These are phyloP conservation scores for Drosophila cracens DNA, from an alignment of 2,888 invertebrate species.

Conservation along the genomic window DNA sequence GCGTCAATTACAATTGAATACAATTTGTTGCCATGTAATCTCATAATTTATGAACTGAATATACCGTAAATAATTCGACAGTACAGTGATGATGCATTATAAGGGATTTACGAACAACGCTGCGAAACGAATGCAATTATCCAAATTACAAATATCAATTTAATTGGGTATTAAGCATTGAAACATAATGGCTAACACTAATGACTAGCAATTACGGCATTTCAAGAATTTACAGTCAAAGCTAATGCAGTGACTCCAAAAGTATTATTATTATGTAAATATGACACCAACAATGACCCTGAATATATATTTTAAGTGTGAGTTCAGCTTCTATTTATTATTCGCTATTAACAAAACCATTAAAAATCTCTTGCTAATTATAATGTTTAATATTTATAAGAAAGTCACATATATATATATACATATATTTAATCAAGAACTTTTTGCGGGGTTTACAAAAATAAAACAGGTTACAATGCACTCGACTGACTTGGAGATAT, in stretches of 20 bases:
- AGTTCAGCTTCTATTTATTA: background rate
- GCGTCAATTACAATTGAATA: conserved; percentile 11
- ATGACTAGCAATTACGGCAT: conserved; percentile 1
- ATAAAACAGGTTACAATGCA: background rate
- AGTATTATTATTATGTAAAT: background rate
- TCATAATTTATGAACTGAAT: conserved; percentile 4
- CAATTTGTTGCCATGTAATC: conserved; percentile 1
- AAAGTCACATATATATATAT: background rate
- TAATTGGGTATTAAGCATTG: background rate
- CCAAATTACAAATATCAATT: background rate
- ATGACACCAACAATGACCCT: background rate
- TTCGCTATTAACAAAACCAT: background rate
- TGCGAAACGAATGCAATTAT: background rate
- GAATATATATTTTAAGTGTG: background rate
- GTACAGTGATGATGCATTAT: background rate
- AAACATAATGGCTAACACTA: conserved; percentile 5
- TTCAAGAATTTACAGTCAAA: background rate
- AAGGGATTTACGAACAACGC: background rate
- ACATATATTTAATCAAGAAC: background rate
- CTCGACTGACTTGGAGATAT: too few species aligned
- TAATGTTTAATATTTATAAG: background rate
- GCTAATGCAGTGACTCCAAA: background rate
- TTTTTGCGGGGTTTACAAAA: background rate
- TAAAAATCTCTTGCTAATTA: background rate
- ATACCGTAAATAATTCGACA: background rate